These are phyloP conservation scores for Venturia canescens DNA, from an alignment of 1,140 invertebrate species.

Conservation along the genomic window DNA sequence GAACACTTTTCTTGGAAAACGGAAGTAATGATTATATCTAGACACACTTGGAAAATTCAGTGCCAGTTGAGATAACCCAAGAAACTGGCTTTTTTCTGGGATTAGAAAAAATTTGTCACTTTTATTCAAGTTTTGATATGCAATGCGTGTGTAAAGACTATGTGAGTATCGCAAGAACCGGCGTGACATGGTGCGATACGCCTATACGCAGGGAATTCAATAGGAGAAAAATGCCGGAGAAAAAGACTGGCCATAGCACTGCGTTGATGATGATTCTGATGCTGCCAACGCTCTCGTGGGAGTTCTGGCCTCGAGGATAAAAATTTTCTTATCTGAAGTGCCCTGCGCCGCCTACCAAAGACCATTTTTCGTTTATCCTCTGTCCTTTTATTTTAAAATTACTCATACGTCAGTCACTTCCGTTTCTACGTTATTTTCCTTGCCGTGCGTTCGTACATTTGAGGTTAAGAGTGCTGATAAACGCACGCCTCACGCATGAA, in stretches of 20 bases:
- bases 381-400: conserved; percentile 9
- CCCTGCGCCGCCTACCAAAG: not conserved
- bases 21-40: no score
- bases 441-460: not conserved
- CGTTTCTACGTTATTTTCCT: conserved; percentile 15
- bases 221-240: not conserved
- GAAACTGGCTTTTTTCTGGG: no score
- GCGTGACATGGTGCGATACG: not conserved
- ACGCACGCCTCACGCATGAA: not conserved
- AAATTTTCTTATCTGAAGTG: conserved; percentile 6
- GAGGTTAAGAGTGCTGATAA: not conserved
- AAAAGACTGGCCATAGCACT: not conserved
- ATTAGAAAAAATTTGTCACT: no score
- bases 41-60: no score
- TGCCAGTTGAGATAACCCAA: no score
- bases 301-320: conserved; percentile 17
- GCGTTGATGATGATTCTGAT: not conserved
- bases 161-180: not conserved
- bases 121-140: not conserved
- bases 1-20: no score
- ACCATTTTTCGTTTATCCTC: not conserved
- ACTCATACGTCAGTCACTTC: conserved; percentile 11
- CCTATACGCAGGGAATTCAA: conserved; percentile 8
- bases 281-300: not conserved
- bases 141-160: not conserved